Evolutionary conservation across 2,888 invertebrate genomes (phyloP).

Genomic region (Eledone cirrhosa): DNA sequence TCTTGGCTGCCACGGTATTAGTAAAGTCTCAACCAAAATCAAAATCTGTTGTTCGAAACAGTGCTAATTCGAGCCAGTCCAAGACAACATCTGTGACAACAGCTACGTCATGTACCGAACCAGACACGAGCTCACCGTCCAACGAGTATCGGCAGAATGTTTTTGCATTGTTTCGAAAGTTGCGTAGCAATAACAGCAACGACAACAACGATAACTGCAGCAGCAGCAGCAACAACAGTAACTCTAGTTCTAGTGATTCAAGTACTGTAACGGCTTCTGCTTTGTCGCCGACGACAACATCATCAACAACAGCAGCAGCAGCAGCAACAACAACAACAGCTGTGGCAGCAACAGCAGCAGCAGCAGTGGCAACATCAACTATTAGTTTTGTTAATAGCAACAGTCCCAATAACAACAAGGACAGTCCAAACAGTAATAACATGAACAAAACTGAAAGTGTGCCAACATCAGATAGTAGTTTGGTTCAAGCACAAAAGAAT

Average conservation of each 20-base stretch:
- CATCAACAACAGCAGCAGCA: too few species aligned
- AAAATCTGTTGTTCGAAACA: constrained; percentile 38
- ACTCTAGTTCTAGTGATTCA: constrained; percentile 29
- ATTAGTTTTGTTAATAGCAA: constrained; percentile 39
- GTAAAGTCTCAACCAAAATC: constrained; percentile 42
- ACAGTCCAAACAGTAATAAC: constrained; percentile 32
- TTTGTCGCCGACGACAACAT: too few species aligned
- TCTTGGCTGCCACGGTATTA: constrained; percentile 23
- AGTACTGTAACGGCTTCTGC: too few species aligned
- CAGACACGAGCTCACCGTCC: constrained; percentile 25
- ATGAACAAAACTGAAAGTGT: constrained; percentile 27
- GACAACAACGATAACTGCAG: constrained; percentile 40
- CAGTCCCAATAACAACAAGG: constrained; percentile 34
- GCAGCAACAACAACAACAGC: constrained; percentile 1
- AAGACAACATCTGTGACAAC: constrained; percentile 15
- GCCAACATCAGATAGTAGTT: neutral
- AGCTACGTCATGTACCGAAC: neutral
- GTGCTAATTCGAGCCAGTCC: constrained; percentile 22
- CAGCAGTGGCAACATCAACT: constrained; percentile 40
- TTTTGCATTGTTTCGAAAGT: constrained; percentile 24
- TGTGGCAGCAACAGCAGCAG: constrained; percentile 37
- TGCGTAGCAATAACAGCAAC: constrained; percentile 31
- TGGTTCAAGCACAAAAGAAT: constrained; percentile 7
- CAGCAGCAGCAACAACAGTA: constrained; percentile 41
- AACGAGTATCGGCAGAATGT: constrained; percentile 15